A percentile compares a stretch with the other conserved stretches of the same genome.
Evolutionary conservation across 2,113 vertebrate species (phyloP).

Genomic region (human (Homo sapiens)): GRCh38 chr9:106921001-106921500

Average conservation of each 20-base stretch:
- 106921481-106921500: constrained; percentile 98
- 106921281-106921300: constrained; percentile 77
- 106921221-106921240: constrained; percentile 63
- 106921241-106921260: constrained; percentile 58
- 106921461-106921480: constrained; percentile 91
- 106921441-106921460: constrained; percentile 92
- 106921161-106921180: constrained; percentile 80
- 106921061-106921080: constrained; percentile 99
- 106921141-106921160: constrained; percentile 89
- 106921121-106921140: constrained; percentile 89
- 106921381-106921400: constrained; percentile 61
- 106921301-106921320: constrained; percentile 72
- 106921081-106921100: constrained; percentile 99
- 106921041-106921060: constrained; percentile 93
- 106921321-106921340: constrained; percentile 76
- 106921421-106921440: constrained; percentile 85
- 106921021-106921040: constrained; percentile 96
- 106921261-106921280: constrained; percentile 73
- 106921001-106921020: constrained; percentile 93
- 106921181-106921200: constrained; percentile 59
- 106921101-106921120: constrained; percentile 91
- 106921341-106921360: constrained; percentile 67
- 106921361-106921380: constrained; percentile 59
- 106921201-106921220: constrained; percentile 77
- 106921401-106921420: constrained; percentile 53